phyloP scores from a whole-genome alignment of 2,797 vertebrate species.

The Geotrypetes seraphini region DNA sequence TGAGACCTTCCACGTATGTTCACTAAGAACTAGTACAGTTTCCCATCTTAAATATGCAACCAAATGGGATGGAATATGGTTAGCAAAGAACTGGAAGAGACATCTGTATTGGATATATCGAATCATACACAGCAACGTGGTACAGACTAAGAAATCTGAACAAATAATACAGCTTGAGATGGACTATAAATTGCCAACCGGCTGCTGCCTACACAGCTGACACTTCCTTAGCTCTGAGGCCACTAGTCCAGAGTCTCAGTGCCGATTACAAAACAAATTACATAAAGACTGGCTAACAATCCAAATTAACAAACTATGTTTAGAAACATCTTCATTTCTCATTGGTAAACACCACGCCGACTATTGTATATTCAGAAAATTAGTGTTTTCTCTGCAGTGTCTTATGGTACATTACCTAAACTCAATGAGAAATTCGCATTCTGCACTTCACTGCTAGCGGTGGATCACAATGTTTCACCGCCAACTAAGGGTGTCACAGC shows the following conservation, averaged over 20 bases:
- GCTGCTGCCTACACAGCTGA: too few species aligned
- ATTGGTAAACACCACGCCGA: slow-evolving; percentile 50
- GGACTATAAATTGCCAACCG: too few species aligned
- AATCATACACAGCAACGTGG: too few species aligned
- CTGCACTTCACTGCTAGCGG: slow-evolving; percentile 32
- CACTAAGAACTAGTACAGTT: too few species aligned
- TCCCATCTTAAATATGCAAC: too few species aligned
- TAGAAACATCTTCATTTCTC: slow-evolving; percentile 43
- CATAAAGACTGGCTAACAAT: slow-evolving; percentile 20
- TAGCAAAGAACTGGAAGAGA: too few species aligned
- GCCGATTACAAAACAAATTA: slow-evolving; percentile 1
- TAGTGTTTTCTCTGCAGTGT: slow-evolving; percentile 59
- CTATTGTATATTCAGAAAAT: slow-evolving; percentile 61
- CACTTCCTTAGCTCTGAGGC: neutral
- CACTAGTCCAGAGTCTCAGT: neutral
- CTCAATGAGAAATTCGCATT: slow-evolving; percentile 48
- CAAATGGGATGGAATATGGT: too few species aligned
- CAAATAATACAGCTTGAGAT: too few species aligned
- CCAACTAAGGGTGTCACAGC: slow-evolving; percentile 40
- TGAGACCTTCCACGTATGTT: too few species aligned
- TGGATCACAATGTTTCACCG: slow-evolving; percentile 45
- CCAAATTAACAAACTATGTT: slow-evolving; percentile 44
- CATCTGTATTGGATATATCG: too few species aligned
- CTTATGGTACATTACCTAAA: slow-evolving; percentile 70
- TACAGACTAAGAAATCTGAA: too few species aligned